Conservation (phyloP, 2,797 vertebrate species). For the Coracias cyanogaster region DNA sequence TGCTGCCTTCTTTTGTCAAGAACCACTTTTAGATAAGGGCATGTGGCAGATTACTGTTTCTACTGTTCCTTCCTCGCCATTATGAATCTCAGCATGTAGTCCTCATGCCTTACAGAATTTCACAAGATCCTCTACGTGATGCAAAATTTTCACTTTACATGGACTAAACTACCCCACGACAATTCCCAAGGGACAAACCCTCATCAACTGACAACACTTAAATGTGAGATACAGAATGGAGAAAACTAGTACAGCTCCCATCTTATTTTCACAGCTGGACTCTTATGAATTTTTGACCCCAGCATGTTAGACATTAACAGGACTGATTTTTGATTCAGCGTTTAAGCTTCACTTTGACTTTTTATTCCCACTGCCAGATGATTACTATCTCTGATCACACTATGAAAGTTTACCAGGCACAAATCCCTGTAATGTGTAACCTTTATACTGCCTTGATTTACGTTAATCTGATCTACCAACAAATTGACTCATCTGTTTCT, state of each 20-base stretch:
- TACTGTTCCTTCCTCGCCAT: slow-evolving; percentile 51
- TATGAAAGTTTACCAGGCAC: slow-evolving; percentile 50
- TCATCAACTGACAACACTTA: slow-evolving; percentile 66
- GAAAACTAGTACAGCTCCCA: slow-evolving; percentile 53
- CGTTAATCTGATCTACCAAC: slow-evolving; percentile 61
- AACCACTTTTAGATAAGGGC: slow-evolving; percentile 56
- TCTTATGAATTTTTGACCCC: slow-evolving; percentile 48
- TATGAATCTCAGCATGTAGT: slow-evolving; percentile 63
- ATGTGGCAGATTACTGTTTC: slow-evolving; percentile 62
- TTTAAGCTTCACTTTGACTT: slow-evolving; percentile 51
- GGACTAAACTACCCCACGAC: slow-evolving; percentile 29
- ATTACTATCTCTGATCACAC: slow-evolving; percentile 36
- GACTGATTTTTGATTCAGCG: slow-evolving; percentile 31
- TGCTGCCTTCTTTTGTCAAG: slow-evolving; percentile 29
- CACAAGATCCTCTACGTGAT: slow-evolving; percentile 47
- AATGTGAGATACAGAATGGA: slow-evolving; percentile 36
- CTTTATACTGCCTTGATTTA: slow-evolving; percentile 45
- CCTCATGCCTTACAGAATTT: slow-evolving; percentile 52
- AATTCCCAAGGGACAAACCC: slow-evolving; percentile 57
- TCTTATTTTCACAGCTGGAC: slow-evolving; percentile 48
- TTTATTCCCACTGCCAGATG: slow-evolving; percentile 36
- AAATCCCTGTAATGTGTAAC: slow-evolving; percentile 31
- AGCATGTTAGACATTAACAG: slow-evolving; percentile 52
- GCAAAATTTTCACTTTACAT: slow-evolving; percentile 60
- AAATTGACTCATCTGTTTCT: slow-evolving; percentile 62